Conservation (phyloP, 2,797 vertebrate genomes). For the Gymnocypris eckloni region DNA sequence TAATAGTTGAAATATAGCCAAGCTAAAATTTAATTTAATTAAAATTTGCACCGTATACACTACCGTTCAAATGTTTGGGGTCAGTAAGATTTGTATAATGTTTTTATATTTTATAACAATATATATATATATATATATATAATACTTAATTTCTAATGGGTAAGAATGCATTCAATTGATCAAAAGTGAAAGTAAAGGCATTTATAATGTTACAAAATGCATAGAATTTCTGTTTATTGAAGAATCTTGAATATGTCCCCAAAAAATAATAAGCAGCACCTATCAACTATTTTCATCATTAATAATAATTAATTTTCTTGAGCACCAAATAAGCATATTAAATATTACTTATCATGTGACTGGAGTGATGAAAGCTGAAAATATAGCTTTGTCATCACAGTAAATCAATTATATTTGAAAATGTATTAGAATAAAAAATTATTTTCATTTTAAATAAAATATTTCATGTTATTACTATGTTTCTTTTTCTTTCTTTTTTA, state of each 20-base stretch:
- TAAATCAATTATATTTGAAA: not conserved
- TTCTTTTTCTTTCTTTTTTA: not conserved
- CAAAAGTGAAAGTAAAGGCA: not conserved
- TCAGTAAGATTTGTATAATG: not conserved
- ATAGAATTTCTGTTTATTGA: not conserved
- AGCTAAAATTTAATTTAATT: not conserved
- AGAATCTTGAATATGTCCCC: not conserved
- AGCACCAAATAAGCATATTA: not conserved
- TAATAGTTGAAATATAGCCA: not conserved
- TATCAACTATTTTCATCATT: not conserved
- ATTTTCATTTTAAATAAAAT: not conserved
- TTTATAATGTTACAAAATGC: not conserved
- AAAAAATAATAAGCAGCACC: not conserved
- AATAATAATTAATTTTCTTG: not conserved
- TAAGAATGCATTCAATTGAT: not conserved
- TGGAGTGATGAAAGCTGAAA: not conserved
- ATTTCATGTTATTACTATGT: not conserved
- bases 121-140: no score
- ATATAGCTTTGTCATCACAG: not conserved
- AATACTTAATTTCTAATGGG: not conserved
- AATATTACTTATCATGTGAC: not conserved
- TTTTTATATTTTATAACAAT: no score
- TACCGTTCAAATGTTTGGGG: not conserved
- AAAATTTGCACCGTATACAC: not conserved
- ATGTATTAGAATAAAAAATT: not conserved